A percentile compares a stretch with the other conserved stretches of the same genome.
phyloP scores from a whole-genome alignment of 2,888 invertebrate genomes.

The Apamea anceps region DNA sequence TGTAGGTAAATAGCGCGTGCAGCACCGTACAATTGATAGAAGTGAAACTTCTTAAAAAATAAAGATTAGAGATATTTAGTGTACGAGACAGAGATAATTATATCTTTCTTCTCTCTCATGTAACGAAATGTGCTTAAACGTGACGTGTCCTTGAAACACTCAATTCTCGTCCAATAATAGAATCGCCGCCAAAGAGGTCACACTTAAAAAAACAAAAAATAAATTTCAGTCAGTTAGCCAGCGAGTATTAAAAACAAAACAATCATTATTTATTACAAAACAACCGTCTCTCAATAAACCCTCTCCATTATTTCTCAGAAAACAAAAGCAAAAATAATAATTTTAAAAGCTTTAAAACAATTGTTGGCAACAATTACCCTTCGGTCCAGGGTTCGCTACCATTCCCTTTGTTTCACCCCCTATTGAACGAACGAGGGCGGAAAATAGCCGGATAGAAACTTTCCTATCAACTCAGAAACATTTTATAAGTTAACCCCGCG shows the following conservation, averaged over 20 bases:
- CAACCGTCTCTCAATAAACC: conserved; percentile 33
- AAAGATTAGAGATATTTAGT: neutral
- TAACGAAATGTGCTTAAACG: neutral
- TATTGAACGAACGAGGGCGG: conserved; percentile 63
- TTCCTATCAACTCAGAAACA: conserved; percentile 64
- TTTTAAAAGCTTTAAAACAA: conserved; percentile 70
- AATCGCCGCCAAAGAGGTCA: neutral
- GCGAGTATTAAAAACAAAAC: conserved; percentile 12
- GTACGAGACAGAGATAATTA: neutral
- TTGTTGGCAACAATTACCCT: conserved; percentile 65
- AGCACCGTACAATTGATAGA: neutral
- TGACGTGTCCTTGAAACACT: neutral
- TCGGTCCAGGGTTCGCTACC: conserved; percentile 57
- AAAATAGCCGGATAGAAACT: conserved; percentile 66
- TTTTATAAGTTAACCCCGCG: conserved; percentile 63
- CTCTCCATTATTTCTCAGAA: conserved; percentile 45
- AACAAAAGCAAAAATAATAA: conserved; percentile 68
- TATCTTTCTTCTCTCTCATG: neutral
- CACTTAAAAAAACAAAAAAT: neutral
- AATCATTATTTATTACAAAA: conserved; percentile 37
- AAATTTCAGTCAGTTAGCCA: neutral
- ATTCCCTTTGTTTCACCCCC: conserved; percentile 60
- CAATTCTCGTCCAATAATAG: neutral
- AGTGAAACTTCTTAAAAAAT: neutral
- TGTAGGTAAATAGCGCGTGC: neutral